phyloP scores from a whole-genome alignment of 2,797 vertebrate species.

The Staurois parvus region DNA sequence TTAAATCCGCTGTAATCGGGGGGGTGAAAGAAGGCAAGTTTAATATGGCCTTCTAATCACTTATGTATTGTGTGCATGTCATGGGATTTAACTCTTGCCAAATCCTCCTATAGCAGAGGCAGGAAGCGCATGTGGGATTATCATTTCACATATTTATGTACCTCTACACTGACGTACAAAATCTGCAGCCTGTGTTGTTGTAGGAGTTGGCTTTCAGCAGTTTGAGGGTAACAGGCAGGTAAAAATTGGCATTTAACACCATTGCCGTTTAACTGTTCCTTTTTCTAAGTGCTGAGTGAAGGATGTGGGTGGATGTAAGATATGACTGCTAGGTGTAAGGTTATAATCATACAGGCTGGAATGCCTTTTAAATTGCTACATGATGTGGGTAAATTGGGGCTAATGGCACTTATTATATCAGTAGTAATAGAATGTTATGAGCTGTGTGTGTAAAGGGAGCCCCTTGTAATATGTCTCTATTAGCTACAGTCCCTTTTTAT shows the following conservation, averaged over 20 bases:
- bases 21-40: too few relatives aligned
- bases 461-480: slow-evolving; percentile 20
- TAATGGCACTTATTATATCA: slow-evolving; percentile 45
- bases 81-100: too few relatives aligned
- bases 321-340: slow-evolving; percentile 20
- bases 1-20: too few relatives aligned
- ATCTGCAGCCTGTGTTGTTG: not conserved
- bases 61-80: too few relatives aligned
- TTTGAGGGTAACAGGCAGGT: slow-evolving; percentile 14
- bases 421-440: slow-evolving; percentile 25
- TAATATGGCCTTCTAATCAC: too few relatives aligned
- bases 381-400: slow-evolving; percentile 41
- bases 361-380: slow-evolving; percentile 40
- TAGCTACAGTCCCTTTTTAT: slow-evolving; percentile 1
- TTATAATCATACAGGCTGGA: slow-evolving; percentile 39
- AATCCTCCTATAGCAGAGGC: not conserved
- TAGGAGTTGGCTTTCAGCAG: not conserved
- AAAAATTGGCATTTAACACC: slow-evolving; percentile 5
- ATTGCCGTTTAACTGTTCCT: slow-evolving; percentile 8
- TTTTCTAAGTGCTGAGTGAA: slow-evolving; percentile 27
- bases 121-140: not conserved
- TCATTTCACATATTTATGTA: not conserved
- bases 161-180: not conserved
- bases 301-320: slow-evolving; percentile 32
- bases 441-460: slow-evolving; percentile 11